A percentile compares a stretch with the other conserved stretches of the same genome.
These are phyloP conservation scores for Rotaria socialis DNA, from an alignment of 2,888 invertebrate genomes.

Conservation along the genomic window DNA sequence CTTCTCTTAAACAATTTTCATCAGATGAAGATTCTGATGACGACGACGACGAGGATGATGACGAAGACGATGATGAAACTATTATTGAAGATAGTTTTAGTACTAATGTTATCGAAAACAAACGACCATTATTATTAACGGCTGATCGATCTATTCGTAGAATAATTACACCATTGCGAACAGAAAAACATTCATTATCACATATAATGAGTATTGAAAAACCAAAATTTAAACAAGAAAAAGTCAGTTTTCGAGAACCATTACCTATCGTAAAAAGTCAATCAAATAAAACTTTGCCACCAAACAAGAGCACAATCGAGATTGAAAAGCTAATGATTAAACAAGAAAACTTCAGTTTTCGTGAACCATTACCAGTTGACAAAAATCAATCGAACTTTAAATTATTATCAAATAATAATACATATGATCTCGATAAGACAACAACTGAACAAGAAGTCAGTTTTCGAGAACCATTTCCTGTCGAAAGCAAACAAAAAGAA, in stretches of 20 bases:
- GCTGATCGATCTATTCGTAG: constrained; percentile 33
- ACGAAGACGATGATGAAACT: neutral
- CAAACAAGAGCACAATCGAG: neutral
- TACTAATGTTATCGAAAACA: neutral
- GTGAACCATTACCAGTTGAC: no score
- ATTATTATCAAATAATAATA: no score
- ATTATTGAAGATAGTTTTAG: neutral
- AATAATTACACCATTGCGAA: neutral
- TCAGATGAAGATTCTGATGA: neutral
- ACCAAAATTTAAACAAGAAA: neutral
- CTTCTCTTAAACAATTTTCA: neutral
- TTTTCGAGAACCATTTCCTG: no score
- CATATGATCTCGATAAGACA: no score
- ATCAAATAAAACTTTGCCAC: neutral
- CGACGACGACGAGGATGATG: neutral
- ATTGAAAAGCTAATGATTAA: neutral
- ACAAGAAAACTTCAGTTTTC: no score
- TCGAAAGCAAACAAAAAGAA: no score
- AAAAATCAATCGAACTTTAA: no score
- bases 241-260: neutral
- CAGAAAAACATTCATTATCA: neutral
- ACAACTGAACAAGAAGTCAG: no score
- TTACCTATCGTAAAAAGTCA: neutral
- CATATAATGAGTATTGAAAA: neutral
- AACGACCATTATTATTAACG: constrained; percentile 13